Conservation (phyloP, 2,888 invertebrate genomes). For the Erebia ligea region DNA sequence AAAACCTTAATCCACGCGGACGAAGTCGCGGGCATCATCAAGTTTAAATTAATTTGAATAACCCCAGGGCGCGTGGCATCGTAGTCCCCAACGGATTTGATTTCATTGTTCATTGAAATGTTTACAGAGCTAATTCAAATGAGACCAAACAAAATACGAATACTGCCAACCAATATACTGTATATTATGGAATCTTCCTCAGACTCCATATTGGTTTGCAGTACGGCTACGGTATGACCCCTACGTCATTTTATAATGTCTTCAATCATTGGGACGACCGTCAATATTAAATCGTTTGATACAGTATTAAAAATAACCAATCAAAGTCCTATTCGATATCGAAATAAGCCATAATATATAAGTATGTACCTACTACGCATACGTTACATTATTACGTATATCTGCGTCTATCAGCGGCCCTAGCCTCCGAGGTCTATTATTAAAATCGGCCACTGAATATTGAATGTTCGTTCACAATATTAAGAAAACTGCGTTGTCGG, state of each 20-base stretch:
- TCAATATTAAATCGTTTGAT: no score
- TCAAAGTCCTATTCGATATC: neutral
- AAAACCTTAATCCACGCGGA: no score
- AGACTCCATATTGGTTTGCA: no score
- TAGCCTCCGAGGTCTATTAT: neutral
- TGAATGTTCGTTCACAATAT: conserved; percentile 13
- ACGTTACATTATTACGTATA: neutral
- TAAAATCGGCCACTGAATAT: neutral
- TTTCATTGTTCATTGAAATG: conserved; percentile 1
- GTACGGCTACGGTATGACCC: no score
- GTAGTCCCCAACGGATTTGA: neutral
- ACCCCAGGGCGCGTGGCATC: neutral
- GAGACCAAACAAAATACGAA: no score
- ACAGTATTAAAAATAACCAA: no score
- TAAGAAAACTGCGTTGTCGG: conserved; percentile 5
- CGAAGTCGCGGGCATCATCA: no score
- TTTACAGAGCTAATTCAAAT: neutral
- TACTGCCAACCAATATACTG: no score
- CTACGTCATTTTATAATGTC: no score
- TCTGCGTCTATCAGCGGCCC: neutral
- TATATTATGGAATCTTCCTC: no score
- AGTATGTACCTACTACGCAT: neutral
- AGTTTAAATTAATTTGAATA: neutral
- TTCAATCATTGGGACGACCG: no score
- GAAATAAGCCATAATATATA: neutral